These are phyloP conservation scores for Porites evermanni DNA, from an alignment of 92 coral and sea anemone genomes.

Conservation along the genomic window DNA sequence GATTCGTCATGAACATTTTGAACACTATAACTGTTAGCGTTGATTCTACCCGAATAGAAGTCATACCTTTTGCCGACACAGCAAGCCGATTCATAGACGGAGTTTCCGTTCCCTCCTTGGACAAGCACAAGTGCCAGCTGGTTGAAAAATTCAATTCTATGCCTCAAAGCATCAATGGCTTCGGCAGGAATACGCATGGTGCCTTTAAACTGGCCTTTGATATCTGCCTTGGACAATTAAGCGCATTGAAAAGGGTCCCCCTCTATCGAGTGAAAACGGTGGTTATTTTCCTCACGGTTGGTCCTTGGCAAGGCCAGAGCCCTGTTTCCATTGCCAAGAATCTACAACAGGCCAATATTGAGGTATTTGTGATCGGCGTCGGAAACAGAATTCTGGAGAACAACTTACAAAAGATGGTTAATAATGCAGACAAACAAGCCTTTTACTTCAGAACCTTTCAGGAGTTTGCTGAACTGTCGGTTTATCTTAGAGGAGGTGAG, in stretches of 20 bases:
- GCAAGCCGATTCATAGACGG: conserved; percentile 64
- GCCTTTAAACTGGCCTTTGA: conserved; percentile 64
- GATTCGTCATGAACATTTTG: conserved; percentile 70
- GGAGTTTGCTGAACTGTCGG: conserved; percentile 75
- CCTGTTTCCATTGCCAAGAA: conserved; percentile 54
- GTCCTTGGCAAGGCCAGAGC: conserved; percentile 23
- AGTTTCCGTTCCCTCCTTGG: conserved; percentile 49
- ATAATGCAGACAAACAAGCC: conserved; percentile 40
- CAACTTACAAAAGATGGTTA: background rate
- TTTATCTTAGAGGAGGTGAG: conserved; percentile 82
- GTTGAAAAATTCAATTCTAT: conserved; percentile 62
- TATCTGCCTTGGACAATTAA: conserved; percentile 44
- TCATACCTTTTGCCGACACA: conserved; percentile 66
- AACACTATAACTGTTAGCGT: conserved; percentile 68
- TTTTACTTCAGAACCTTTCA: conserved; percentile 65
- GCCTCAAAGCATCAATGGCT: conserved; percentile 23
- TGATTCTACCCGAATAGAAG: conserved; percentile 80
- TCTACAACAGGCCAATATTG: conserved; percentile 38
- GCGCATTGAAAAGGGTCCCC: conserved; percentile 43
- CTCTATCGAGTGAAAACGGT: conserved; percentile 44
- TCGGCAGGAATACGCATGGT: conserved; percentile 62
- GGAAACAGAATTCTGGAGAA: conserved; percentile 14
- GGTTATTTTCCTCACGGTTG: conserved; percentile 71
- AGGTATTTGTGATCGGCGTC: conserved; percentile 77
- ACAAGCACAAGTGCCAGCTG: conserved; percentile 75